Percentiles rank a stretch among this genome's conserved stretches.
phyloP scores from a whole-genome alignment of 2,797 vertebrate genomes.

The Lithobates sylvaticus region DNA sequence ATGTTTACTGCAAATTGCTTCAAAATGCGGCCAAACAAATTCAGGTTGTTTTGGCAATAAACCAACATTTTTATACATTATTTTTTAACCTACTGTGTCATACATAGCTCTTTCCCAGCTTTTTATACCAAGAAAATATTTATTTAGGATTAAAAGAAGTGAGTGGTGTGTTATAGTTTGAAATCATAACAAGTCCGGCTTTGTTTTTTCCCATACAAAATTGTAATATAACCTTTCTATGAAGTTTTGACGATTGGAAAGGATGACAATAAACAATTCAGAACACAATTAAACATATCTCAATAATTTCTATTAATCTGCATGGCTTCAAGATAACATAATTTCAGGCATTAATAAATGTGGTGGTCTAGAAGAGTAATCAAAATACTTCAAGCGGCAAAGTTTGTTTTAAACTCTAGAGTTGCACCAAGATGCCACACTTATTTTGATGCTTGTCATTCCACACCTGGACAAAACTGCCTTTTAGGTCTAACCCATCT shows the following conservation, averaged over 20 bases:
- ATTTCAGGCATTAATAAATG: not conserved
- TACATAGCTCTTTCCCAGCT: not conserved
- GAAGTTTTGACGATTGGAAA: constrained; percentile 10
- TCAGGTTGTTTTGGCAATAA: constrained; percentile 43
- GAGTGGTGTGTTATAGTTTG: constrained; percentile 41
- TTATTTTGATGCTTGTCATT: too few species aligned
- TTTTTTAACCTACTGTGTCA: constrained; percentile 45
- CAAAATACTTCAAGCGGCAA: too few species aligned
- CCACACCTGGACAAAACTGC: too few species aligned
- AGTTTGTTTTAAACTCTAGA: too few species aligned
- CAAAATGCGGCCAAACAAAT: constrained; percentile 42
- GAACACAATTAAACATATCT: not conserved
- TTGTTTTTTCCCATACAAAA: constrained; percentile 8
- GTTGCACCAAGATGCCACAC: too few species aligned
- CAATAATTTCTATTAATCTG: not conserved
- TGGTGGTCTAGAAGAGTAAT: too few species aligned
- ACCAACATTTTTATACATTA: constrained; percentile 32
- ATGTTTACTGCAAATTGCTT: constrained; percentile 55
- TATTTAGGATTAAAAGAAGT: constrained; percentile 48
- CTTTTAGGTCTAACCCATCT: too few species aligned
- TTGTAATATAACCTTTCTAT: not conserved
- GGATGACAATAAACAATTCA: not conserved
- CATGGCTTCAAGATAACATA: not conserved
- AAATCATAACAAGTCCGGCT: constrained; percentile 20
- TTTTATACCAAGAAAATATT: constrained; percentile 41